These are phyloP conservation scores for Podarcis cretensis DNA, from an alignment of 2,113 vertebrate species.

Conservation along the genomic window DNA sequence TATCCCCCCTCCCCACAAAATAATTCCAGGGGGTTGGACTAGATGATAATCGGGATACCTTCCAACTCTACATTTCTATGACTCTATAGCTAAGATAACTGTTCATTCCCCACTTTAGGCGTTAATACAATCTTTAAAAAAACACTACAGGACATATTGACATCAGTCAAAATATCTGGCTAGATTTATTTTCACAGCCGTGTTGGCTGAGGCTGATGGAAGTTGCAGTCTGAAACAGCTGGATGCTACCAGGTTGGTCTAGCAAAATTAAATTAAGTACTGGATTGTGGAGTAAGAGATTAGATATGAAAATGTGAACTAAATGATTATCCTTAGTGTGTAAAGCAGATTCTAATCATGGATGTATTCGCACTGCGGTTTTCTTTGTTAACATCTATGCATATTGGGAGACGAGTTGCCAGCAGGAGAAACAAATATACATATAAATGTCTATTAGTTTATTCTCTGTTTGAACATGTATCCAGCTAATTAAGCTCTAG, in stretches of 20 bases:
- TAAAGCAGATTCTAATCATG: not conserved
- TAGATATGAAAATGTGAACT: not conserved
- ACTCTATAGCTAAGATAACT: no score
- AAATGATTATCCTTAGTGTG: not conserved
- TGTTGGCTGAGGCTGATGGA: no score
- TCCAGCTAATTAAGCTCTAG: conserved; percentile 30
- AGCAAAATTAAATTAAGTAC: not conserved
- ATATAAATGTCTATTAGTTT: not conserved
- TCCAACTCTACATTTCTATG: no score
- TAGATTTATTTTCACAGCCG: no score
- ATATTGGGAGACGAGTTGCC: not conserved
- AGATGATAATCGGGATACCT: no score
- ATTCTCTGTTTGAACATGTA: conserved; percentile 39
- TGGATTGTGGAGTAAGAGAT: not conserved
- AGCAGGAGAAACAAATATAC: not conserved
- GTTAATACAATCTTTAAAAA: no score
- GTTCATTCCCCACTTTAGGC: no score
- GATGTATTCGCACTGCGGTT: not conserved
- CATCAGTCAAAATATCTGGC: no score
- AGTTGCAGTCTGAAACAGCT: no score
- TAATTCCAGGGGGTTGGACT: no score
- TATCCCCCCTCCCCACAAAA: no score
- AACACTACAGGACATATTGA: no score
- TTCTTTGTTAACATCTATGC: not conserved
- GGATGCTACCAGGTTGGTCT: not conserved